Percentiles rank a stretch among this genome's conserved stretches.
phyloP scores from a whole-genome alignment of 2,888 invertebrate genomes.

The Tortricodes alternella region DNA sequence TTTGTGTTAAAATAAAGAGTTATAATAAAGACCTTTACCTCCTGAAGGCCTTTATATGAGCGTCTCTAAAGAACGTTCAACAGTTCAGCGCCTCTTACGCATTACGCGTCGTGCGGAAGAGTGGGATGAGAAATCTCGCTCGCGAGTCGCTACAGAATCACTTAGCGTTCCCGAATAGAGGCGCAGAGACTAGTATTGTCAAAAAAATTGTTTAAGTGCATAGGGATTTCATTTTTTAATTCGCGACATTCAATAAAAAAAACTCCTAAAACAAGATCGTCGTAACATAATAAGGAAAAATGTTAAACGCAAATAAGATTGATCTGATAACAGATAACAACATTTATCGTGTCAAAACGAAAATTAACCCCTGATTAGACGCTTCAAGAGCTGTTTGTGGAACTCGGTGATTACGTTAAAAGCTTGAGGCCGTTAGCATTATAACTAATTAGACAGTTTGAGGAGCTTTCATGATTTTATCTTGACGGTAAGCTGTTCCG shows the following conservation, averaged over 20 bases:
- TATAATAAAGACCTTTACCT: no score
- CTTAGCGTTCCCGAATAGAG: no score
- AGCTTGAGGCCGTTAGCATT: slow-evolving; percentile 13
- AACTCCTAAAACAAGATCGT: background rate
- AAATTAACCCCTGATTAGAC: slow-evolving; percentile 24
- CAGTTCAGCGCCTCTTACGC: no score
- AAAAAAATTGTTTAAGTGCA: no score
- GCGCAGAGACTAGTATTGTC: no score
- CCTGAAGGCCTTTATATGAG: no score
- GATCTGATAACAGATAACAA: background rate
- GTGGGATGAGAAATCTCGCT: no score
- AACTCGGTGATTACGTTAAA: slow-evolving; percentile 25
- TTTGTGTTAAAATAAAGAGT: no score
- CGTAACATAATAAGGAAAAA: background rate
- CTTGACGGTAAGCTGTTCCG: slow-evolving; percentile 14
- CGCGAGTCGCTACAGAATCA: no score
- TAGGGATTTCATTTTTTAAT: no score
- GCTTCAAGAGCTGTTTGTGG: background rate
- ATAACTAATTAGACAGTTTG: slow-evolving; percentile 20
- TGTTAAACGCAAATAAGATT: slow-evolving; percentile 5
- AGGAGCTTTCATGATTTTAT: slow-evolving; percentile 30
- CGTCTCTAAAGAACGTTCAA: no score
- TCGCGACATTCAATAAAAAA: background rate
- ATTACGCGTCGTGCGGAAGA: no score
- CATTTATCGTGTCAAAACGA: slow-evolving; percentile 18